Base-by-base conservation (phyloP, 2,113 vertebrate genomes). In the Myiopsitta monachus region DNA sequence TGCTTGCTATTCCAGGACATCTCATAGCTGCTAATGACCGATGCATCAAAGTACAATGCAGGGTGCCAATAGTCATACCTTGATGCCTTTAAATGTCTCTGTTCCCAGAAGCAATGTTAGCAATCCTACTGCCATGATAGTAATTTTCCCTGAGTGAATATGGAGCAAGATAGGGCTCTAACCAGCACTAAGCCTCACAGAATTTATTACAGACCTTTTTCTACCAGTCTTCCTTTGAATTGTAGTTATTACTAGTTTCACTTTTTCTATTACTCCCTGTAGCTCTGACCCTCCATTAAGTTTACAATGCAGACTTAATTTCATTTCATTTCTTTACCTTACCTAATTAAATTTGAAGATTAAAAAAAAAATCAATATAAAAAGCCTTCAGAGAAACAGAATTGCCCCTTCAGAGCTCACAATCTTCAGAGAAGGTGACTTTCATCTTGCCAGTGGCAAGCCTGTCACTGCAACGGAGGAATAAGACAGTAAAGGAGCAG, bases 1-100 rank as follows among this genome's bases (percentile, higher is more conserved):
- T 73, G 44, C 66, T 88, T 88, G 36, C 52, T 91, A 26, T 85
- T 85, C 54, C 59, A 57, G 67, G 74, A 36, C 0, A 28, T 62
- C 91, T 96, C 87, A 67, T 30, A 63, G 87, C 68, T 66, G 75
- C 55, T 94, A 91, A 82, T 57, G 81, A 91, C 74, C 74, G 18
- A 3, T 19, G 39, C 36, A 91, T 94, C 91, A 80, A 91, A 94
- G 70, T 15, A 62, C 62, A 49, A 4, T 18, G 84, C 31, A 63
- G 49, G 59, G 38, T 93, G 78, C 92, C 90, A 91, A 62, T 1
- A 76, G 74, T 41, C 63, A 54, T 66, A 70, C 89, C 89, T 95
- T 85, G 62, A 85, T 94, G 38, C 87, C 33, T 87, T 88, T 59
- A 85, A 92, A 76, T 74, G 38, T 38, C 67, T 90, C 33, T 69